Evolutionary conservation across 2,888 invertebrate species (phyloP).

Genomic region (Sphaeridia pumilis): DNA sequence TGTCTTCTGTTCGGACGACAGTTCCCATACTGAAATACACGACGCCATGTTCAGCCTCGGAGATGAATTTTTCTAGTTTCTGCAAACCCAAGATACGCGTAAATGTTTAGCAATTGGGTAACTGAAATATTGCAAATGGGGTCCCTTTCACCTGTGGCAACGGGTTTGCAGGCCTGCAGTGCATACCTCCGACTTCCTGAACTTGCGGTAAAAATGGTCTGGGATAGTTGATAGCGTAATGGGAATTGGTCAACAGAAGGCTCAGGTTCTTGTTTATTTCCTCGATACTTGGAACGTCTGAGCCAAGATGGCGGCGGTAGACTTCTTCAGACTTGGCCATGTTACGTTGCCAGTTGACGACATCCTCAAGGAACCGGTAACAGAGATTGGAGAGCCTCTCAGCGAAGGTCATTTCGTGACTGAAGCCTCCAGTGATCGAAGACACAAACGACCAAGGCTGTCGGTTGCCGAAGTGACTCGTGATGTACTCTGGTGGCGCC

Average conservation of each 20-base stretch:
- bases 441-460: constrained; percentile 2
- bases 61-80: constrained; percentile 24
- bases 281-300: constrained; percentile 20
- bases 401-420: constrained; percentile 7
- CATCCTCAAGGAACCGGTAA: not conserved
- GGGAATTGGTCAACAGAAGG: constrained; percentile 34
- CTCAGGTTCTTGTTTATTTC: constrained; percentile 33
- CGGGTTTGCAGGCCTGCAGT: constrained; percentile 32
- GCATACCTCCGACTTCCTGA: constrained; percentile 36
- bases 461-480: not conserved
- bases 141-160: constrained; percentile 32
- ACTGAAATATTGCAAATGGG: not conserved
- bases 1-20: constrained; percentile 64
- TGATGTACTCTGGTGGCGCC: constrained; percentile 4
- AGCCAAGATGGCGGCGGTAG: constrained; percentile 38
- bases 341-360: not conserved
- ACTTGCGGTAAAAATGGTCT: constrained; percentile 33
- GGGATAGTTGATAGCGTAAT: constrained; percentile 27
- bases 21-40: constrained; percentile 79
- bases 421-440: not conserved
- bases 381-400: constrained; percentile 3
- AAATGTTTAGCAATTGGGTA: not conserved
- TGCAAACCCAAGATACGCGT: not conserved
- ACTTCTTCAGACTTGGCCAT: constrained; percentile 2
- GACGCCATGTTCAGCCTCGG: constrained; percentile 54